A percentile compares a stretch with the other conserved stretches of the same genome.
These are phyloP conservation scores for Ferdinandea cuprea DNA, from an alignment of 2,888 invertebrate species.

Conservation along the genomic window DNA sequence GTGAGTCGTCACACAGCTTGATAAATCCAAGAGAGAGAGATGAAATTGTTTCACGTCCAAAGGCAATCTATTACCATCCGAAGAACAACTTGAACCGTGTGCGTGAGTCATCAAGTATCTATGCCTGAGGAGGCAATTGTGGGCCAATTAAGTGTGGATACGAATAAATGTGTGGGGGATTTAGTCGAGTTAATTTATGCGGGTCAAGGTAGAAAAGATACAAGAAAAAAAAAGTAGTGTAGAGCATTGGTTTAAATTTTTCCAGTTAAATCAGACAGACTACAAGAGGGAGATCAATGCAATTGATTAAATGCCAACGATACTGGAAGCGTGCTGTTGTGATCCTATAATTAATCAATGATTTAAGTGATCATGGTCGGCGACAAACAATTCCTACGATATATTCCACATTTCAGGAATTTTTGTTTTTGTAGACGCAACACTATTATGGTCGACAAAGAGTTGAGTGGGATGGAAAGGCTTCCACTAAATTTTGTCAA, in stretches of 20 bases:
- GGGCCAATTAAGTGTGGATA: slow-evolving; percentile 10
- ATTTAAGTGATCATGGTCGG: no score
- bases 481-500: no score
- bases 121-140: slow-evolving; percentile 40
- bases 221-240: slow-evolving; percentile 7
- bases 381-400: no score
- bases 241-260: slow-evolving; percentile 16
- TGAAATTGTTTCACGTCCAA: slow-evolving; percentile 44
- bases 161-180: slow-evolving; percentile 21
- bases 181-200: slow-evolving; percentile 57
- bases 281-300: slow-evolving; percentile 7
- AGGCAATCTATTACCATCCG: slow-evolving; percentile 16
- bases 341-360: no score
- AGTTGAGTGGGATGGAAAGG: no score
- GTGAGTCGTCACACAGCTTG: slow-evolving; percentile 24
- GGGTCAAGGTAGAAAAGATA: slow-evolving; percentile 51
- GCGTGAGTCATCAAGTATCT: slow-evolving; percentile 50
- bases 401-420: no score
- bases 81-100: neutral
- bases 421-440: no score
- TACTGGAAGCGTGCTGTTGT: neutral
- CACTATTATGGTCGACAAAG: no score
- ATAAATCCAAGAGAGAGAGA: slow-evolving; percentile 28
- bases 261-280: slow-evolving; percentile 16
- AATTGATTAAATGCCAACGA: slow-evolving; percentile 20